phyloP scores from a whole-genome alignment of 1,140 invertebrate species.

The Macrobrachium nipponense region DNA sequence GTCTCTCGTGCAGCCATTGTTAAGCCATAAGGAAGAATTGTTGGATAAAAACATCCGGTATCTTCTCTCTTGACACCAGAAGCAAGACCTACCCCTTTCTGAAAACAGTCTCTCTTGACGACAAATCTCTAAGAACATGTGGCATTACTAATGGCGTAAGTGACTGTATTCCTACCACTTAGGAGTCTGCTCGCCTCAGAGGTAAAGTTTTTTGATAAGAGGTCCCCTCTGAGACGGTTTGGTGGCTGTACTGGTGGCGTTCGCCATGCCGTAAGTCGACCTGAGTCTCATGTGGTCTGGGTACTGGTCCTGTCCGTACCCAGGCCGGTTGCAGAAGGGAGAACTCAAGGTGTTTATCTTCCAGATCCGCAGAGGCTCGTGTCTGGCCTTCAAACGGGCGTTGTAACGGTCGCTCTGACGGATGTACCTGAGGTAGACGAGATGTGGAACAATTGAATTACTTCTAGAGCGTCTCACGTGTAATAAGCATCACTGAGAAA shows the following conservation, averaged over 20 bases:
- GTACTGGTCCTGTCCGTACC: conserved; percentile 60
- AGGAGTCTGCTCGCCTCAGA: background rate
- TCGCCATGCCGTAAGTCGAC: conserved; percentile 48
- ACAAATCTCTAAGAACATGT: too few relatives aligned
- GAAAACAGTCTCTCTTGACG: too few relatives aligned
- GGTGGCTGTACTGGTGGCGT: background rate
- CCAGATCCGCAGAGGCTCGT: conserved; percentile 39
- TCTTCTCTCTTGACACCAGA: too few relatives aligned
- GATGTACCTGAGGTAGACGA: conserved; percentile 34
- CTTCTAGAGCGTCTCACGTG: too few relatives aligned
- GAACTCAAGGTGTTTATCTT: conserved; percentile 59
- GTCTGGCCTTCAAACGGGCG: conserved; percentile 30
- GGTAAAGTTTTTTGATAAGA: conserved; percentile 50
- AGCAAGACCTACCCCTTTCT: too few relatives aligned
- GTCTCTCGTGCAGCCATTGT: too few relatives aligned
- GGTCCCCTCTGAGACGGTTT: conserved; percentile 28
- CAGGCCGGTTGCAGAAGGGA: conserved; percentile 54
- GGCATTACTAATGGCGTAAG: too few relatives aligned
- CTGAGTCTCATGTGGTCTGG: conserved; percentile 52
- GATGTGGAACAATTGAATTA: background rate
- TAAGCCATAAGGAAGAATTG: too few relatives aligned
- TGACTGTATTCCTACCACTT: too few relatives aligned
- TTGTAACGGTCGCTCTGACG: conserved; percentile 49
- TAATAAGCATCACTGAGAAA: too few relatives aligned
- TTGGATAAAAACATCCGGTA: too few relatives aligned